Evolutionary conservation across 2,113 vertebrate species (phyloP).

Genomic region (Drymodes brunneopygia): DNA sequence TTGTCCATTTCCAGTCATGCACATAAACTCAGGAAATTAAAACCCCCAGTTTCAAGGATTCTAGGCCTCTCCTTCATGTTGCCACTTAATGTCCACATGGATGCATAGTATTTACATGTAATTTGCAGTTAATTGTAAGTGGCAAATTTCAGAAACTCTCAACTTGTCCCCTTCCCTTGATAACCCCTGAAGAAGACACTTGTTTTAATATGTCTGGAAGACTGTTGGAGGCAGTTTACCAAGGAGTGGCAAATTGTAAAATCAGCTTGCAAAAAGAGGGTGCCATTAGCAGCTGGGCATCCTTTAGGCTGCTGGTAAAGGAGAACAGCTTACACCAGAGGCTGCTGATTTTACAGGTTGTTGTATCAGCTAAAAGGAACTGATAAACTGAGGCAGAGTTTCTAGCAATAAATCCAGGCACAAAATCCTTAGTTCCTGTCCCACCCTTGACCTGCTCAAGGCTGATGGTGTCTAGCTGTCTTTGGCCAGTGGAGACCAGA

Average conservation of each 20-base stretch:
- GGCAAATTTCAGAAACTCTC: neutral
- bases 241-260: neutral
- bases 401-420: neutral
- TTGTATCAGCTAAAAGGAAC: neutral
- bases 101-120: neutral
- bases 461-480: neutral
- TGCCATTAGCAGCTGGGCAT: neutral
- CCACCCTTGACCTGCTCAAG: fast-evolving
- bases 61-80: neutral
- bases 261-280: neutral
- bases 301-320: neutral
- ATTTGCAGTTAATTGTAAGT: neutral
- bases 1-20: neutral
- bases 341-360: neutral
- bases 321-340: neutral
- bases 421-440: neutral
- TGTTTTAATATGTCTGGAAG: neutral
- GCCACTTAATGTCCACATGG: fast-evolving
- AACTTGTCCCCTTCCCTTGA: neutral
- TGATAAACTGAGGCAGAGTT: neutral
- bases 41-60: neutral
- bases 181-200: neutral
- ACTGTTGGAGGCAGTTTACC: neutral
- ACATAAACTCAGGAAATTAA: neutral
- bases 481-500: neutral